Evolutionary conservation across 2,797 vertebrate genomes (phyloP).

Genomic region (Simalia tracyae): DNA sequence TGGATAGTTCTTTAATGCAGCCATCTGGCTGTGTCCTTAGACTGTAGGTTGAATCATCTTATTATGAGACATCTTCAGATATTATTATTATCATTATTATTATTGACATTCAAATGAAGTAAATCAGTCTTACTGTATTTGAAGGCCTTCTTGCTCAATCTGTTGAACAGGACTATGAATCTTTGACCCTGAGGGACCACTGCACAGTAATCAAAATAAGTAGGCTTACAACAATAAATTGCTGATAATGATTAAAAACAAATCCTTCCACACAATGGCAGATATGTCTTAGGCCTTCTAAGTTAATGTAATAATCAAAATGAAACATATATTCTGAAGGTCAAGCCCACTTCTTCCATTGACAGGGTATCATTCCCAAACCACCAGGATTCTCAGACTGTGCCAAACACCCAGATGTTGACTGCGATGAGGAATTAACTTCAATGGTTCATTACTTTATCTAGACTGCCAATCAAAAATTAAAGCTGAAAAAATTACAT

Average conservation of each 20-base stretch:
- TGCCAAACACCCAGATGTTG: neutral
- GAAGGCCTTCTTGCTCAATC: neutral
- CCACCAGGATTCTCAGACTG: neutral
- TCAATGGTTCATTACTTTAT: conserved; percentile 39
- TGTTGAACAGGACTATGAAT: neutral
- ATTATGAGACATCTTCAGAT: neutral
- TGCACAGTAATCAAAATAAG: neutral
- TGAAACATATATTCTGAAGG: neutral
- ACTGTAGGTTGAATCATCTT: neutral
- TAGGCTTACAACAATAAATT: neutral
- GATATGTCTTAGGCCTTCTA: neutral
- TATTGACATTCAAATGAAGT: neutral
- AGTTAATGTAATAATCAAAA: neutral
- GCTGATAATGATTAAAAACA: neutral
- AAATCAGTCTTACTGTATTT: neutral
- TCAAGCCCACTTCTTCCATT: neutral
- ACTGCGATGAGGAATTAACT: neutral
- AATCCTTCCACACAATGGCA: neutral
- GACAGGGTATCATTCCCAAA: neutral
- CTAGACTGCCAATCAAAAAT: conserved; percentile 28
- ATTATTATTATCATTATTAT: neutral
- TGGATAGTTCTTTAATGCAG: neutral
- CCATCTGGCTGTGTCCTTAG: neutral
- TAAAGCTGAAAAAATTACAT: neutral
- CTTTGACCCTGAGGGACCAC: neutral